These are phyloP conservation scores for Mesorhabditis spiculigera DNA, from an alignment of 2,888 invertebrate species.

Conservation along the genomic window DNA sequence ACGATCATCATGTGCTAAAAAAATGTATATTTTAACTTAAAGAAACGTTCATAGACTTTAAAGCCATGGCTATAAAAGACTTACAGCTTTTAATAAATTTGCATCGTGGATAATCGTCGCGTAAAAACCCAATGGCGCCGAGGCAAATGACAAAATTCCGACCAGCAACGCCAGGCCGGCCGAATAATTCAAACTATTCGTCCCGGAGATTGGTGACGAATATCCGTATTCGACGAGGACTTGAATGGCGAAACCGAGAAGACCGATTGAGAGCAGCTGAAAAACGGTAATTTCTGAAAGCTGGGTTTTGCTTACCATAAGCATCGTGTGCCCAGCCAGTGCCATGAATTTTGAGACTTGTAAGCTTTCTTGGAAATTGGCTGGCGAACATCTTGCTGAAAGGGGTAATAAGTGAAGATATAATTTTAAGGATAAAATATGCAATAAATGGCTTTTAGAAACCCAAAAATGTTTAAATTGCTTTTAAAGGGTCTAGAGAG, in stretches of 20 bases:
- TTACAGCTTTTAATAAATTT: conserved; percentile 17
- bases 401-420: neutral
- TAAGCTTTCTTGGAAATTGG: neutral
- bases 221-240: conserved; percentile 20
- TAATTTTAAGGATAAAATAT: no score
- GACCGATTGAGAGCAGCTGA: conserved; percentile 20
- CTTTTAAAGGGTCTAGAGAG: no score
- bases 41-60: neutral
- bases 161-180: conserved; percentile 14
- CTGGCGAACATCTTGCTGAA: neutral
- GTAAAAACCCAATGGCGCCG: conserved; percentile 26
- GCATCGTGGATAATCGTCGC: conserved; percentile 21
- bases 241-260: conserved; percentile 25
- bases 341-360: neutral
- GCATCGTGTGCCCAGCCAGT: neutral
- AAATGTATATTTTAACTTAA: neutral
- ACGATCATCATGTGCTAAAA: conserved; percentile 2
- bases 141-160: conserved; percentile 22
- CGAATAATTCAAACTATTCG: conserved; percentile 15
- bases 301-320: neutral
- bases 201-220: conserved; percentile 20
- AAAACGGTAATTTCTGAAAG: conserved; percentile 7
- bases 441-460: no score
- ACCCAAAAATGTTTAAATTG: no score
- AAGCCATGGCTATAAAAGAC: neutral